phyloP scores from a whole-genome alignment of 2,888 invertebrate species.

The Tipula vernalis region DNA sequence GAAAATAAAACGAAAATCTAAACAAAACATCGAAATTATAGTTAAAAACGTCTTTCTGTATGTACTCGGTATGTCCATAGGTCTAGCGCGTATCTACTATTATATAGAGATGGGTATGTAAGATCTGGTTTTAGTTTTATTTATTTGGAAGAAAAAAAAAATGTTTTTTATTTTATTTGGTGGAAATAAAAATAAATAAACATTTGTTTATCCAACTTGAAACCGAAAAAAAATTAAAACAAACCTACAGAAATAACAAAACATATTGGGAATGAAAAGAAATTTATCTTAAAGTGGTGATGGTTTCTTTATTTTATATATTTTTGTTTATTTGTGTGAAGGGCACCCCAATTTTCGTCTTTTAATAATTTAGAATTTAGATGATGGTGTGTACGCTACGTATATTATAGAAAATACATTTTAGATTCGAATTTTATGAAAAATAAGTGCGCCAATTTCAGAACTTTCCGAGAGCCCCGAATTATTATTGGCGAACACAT shows the following conservation, averaged over 20 bases:
- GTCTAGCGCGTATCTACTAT: neutral
- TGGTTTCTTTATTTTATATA: neutral
- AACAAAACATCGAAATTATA: neutral
- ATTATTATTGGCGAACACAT: too few species aligned
- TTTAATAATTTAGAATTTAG: neutral
- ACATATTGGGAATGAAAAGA: constrained; percentile 4
- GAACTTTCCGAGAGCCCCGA: too few species aligned
- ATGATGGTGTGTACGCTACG: neutral
- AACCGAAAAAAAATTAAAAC: constrained; percentile 4
- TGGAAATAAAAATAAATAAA: constrained; percentile 4
- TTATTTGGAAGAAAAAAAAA: neutral
- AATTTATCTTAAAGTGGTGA: neutral
- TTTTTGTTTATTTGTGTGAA: neutral
- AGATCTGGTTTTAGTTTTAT: neutral
- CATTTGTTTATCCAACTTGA: constrained; percentile 4
- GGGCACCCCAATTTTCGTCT: neutral
- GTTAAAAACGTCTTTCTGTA: neutral
- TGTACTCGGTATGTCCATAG: neutral
- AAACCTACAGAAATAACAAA: constrained; percentile 4
- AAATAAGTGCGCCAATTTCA: too few species aligned
- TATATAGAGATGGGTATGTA: neutral
- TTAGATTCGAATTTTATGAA: too few species aligned
- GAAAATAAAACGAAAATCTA: constrained; percentile 4
- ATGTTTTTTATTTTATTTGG: constrained; percentile 4
- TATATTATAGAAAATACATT: neutral